phyloP scores from a whole-genome alignment of 2,888 invertebrate species.

The Lydus trimaculatus region DNA sequence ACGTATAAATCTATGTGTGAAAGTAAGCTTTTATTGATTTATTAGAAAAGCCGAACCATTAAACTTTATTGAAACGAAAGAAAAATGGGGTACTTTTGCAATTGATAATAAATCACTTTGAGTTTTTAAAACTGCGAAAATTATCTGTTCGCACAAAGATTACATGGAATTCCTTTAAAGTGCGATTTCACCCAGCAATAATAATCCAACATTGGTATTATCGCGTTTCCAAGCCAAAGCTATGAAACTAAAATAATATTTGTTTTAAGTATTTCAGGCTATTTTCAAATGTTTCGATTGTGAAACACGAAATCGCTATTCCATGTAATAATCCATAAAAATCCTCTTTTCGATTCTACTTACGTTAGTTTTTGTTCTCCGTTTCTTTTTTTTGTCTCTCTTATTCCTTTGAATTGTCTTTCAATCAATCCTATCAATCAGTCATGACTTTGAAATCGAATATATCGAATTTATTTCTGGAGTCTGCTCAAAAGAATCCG shows the following conservation, averaged over 20 bases:
- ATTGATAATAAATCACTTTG: constrained; percentile 25
- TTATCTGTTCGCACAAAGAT: constrained; percentile 24
- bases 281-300: constrained; percentile 3
- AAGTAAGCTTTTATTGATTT: constrained; percentile 12
- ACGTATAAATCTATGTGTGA: constrained; percentile 4
- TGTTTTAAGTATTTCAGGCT: background rate
- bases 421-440: constrained; percentile 3
- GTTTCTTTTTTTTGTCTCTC: too few species aligned
- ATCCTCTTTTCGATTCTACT: background rate
- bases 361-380: background rate
- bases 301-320: background rate
- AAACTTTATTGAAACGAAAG: constrained; percentile 16
- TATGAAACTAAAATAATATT: constrained; percentile 22
- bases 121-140: constrained; percentile 16
- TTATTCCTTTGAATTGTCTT: background rate
- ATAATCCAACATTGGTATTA: constrained; percentile 16
- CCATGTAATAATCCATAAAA: constrained; percentile 3
- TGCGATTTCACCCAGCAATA: constrained; percentile 11
- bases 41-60: constrained; percentile 10
- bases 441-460: background rate
- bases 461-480: background rate
- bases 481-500: background rate
- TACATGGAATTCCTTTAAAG: constrained; percentile 19
- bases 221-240: constrained; percentile 15
- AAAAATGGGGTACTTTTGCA: constrained; percentile 18